These are phyloP conservation scores for Drosophila helvetica DNA, from an alignment of 2,888 invertebrate genomes.

Conservation along the genomic window DNA sequence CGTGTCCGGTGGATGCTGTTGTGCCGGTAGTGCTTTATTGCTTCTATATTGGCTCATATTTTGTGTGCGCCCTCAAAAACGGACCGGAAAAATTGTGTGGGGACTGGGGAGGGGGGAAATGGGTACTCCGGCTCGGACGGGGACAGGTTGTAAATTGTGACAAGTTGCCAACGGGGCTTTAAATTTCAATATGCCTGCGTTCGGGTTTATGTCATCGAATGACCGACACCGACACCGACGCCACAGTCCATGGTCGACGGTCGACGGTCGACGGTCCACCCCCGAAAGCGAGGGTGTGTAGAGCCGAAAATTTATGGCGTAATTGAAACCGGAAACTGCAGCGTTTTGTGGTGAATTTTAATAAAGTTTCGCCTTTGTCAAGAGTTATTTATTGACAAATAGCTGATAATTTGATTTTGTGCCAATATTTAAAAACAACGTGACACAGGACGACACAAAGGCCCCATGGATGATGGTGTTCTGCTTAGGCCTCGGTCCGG, in stretches of 20 bases:
- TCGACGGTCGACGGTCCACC: background rate
- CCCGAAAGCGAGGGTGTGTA: constrained; percentile 48
- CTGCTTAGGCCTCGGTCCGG: background rate
- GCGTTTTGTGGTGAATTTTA: constrained; percentile 78
- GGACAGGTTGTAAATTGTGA: constrained; percentile 72
- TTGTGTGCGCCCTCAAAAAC: constrained; percentile 52
- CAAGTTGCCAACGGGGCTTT: constrained; percentile 76
- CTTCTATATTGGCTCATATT: constrained; percentile 78
- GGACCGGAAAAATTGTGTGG: background rate
- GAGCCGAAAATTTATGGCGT: constrained; percentile 72
- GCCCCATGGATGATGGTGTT: background rate
- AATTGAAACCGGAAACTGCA: constrained; percentile 79
- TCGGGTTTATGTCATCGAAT: constrained; percentile 60
- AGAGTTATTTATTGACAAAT: constrained; percentile 77
- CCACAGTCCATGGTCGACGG: constrained; percentile 2
- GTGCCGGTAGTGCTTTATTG: constrained; percentile 64
- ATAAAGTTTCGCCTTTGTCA: constrained; percentile 73
- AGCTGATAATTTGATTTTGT: constrained; percentile 76
- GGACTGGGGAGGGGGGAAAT: constrained; percentile 5
- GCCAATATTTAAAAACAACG: constrained; percentile 74
- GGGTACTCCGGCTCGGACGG: constrained; percentile 21
- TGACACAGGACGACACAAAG: constrained; percentile 23
- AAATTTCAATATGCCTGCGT: constrained; percentile 71
- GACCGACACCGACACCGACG: constrained; percentile 25
- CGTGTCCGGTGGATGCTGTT: constrained; percentile 18